Conservation (phyloP, 2,113 vertebrate genomes). For the Vulpes ferrilata region DNA sequence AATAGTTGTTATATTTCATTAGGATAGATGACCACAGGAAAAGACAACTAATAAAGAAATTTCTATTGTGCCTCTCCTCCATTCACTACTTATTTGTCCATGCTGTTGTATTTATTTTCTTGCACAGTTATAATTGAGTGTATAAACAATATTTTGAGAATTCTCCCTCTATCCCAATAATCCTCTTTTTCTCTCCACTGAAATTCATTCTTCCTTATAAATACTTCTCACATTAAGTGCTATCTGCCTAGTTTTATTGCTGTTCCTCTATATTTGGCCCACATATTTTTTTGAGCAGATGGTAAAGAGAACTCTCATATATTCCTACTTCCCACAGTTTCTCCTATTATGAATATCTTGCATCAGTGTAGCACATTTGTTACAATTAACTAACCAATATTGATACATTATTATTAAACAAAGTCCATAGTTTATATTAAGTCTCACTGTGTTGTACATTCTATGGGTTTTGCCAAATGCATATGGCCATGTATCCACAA, state of each 20-base stretch:
- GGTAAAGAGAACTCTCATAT: not conserved
- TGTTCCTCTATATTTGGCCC: not conserved
- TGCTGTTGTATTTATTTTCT: not conserved
- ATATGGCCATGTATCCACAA: not conserved
- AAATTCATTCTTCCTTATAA: not conserved
- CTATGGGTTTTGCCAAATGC: not conserved
- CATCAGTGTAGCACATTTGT: not conserved
- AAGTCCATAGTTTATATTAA: not conserved
- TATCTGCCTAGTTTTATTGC: not conserved
- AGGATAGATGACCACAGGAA: not conserved
- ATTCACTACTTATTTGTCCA: not conserved
- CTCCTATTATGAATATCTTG: not conserved
- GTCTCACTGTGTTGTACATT: not conserved
- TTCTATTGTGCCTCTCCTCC: not conserved
- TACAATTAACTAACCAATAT: not conserved
- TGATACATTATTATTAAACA: not conserved
- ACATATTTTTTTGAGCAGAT: not conserved
- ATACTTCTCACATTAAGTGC: not conserved
- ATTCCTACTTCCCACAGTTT: not conserved
- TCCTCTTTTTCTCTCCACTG: not conserved
- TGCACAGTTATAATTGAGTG: not conserved
- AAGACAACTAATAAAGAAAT: conserved; percentile 3
- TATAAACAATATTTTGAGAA: not conserved
- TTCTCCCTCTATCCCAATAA: not conserved
- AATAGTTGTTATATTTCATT: not conserved